Evolutionary conservation across 1,140 invertebrate species (phyloP).

Genomic region (Triops longicaudatus): DNA sequence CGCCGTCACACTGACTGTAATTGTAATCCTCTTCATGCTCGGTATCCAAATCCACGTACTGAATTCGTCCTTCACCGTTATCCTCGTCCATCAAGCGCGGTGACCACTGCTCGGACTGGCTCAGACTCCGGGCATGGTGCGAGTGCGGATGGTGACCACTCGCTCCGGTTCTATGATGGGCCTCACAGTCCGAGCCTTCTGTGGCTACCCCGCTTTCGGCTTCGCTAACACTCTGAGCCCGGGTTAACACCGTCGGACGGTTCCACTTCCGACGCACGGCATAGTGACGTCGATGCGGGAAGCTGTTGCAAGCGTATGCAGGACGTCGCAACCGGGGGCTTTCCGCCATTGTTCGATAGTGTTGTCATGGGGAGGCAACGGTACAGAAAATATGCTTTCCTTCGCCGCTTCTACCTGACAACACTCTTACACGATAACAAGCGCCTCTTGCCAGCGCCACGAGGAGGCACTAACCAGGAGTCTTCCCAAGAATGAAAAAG

Average conservation of each 20-base stretch:
- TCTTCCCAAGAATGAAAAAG: background rate
- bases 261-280: slow-evolving; percentile 34
- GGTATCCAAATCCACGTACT: background rate
- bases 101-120: background rate
- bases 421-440: background rate
- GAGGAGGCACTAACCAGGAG: too few species aligned
- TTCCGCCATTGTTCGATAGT: slow-evolving; percentile 5
- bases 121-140: slow-evolving; percentile 4
- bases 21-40: background rate
- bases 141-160: background rate
- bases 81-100: background rate
- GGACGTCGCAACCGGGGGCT: slow-evolving; percentile 29
- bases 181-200: background rate
- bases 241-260: slow-evolving; percentile 4
- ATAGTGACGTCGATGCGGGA: slow-evolving; percentile 35
- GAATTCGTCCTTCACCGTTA: background rate
- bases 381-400: background rate
- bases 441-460: background rate
- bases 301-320: slow-evolving; percentile 34
- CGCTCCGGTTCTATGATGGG: background rate
- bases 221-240: slow-evolving; percentile 30
- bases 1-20: background rate
- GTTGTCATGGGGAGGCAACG: background rate
- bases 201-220: background rate
- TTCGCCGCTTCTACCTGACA: background rate